phyloP scores from a whole-genome alignment of 2,113 vertebrate genomes.

The Sapayoa aenigma region DNA sequence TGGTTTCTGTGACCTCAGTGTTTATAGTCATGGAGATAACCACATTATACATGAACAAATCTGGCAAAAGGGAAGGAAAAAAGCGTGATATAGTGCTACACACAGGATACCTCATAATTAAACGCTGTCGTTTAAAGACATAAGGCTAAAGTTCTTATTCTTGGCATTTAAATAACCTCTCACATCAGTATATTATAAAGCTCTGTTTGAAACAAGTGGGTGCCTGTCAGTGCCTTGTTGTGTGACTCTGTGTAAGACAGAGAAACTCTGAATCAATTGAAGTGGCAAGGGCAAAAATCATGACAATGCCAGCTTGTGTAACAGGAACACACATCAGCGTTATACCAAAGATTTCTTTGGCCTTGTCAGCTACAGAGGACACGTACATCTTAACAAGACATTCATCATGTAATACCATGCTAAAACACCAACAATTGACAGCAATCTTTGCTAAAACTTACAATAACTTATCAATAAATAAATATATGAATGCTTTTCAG shows the following conservation, averaged over 20 bases:
- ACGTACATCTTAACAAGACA: background rate
- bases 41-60: background rate
- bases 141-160: background rate
- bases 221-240: background rate
- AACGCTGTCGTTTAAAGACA: background rate
- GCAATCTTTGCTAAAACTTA: background rate
- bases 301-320: background rate
- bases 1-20: background rate
- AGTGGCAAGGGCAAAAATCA: background rate
- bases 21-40: background rate
- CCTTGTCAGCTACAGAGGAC: constrained; percentile 9
- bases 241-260: background rate
- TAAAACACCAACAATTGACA: background rate
- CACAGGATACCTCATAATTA: background rate
- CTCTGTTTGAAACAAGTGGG: background rate
- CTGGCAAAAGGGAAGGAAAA: background rate
- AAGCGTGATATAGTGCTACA: background rate
- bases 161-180: constrained; percentile 31
- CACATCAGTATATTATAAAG: constrained; percentile 8
- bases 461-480: background rate
- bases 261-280: background rate
- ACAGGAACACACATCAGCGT: background rate
- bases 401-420: background rate
- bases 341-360: background rate
- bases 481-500: background rate